Evolutionary conservation across 2,888 invertebrate species (phyloP).

Genomic region (Phortica okadai): DNA sequence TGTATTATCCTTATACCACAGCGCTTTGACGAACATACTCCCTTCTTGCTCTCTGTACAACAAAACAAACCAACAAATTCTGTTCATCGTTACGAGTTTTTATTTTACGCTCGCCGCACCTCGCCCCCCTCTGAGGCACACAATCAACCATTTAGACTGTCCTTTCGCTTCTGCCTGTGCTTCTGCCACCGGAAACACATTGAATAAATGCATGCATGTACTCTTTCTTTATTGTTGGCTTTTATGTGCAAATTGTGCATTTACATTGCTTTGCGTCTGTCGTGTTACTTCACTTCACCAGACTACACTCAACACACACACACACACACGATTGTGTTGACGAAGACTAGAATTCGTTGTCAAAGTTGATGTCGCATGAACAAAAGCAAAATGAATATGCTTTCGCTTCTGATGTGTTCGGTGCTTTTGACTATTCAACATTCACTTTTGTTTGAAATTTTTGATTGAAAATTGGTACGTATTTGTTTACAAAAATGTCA

Average conservation of each 20-base stretch:
- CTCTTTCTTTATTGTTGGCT: constrained; percentile 47
- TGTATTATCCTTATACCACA: constrained; percentile 66
- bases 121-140: neutral
- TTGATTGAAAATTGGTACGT: neutral
- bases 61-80: constrained; percentile 27
- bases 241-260: constrained; percentile 69
- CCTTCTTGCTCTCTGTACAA: neutral
- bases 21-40: constrained; percentile 33
- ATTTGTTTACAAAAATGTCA: neutral
- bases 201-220: constrained; percentile 52
- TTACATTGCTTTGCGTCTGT: constrained; percentile 57
- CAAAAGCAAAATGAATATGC: constrained; percentile 4
- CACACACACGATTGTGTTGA: neutral
- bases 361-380: constrained; percentile 7
- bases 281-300: neutral
- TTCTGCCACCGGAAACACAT: constrained; percentile 69
- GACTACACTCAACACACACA: neutral
- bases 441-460: constrained; percentile 11
- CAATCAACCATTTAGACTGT: neutral
- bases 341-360: constrained; percentile 8
- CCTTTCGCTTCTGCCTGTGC: constrained; percentile 8
- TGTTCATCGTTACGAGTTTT: constrained; percentile 40
- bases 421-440: constrained; percentile 14
- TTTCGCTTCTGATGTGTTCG: constrained; percentile 3
- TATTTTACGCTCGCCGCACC: neutral